Base-by-base conservation (phyloP, 2,888 invertebrate genomes). In the Pteria penguin region DNA sequence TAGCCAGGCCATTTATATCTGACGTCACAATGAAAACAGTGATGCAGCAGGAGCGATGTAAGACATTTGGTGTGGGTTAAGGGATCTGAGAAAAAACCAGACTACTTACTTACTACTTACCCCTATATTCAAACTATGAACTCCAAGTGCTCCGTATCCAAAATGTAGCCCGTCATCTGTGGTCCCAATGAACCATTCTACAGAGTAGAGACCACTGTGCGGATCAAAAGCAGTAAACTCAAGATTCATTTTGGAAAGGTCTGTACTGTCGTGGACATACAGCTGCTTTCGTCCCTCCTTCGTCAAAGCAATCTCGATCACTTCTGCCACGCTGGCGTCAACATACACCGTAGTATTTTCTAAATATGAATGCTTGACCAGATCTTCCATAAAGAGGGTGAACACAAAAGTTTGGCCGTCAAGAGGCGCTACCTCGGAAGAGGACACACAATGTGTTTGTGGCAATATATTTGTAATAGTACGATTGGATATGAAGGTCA, bases 381-480 rank as follows among this genome's bases (percentile, higher is more conserved):
- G 32, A 27, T 67, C 67, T 29, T 52, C 4, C 26, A 45, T 29
- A n/a, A 26, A 24, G 8, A 67, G 4, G 5, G 27, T 11, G 52
- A 55, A 54, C 5, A 27, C 29, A n/a, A 45, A 54, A 1, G 55
- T 54, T 31, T 67, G 36, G 11, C 67, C 67, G 58, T 58, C 58
- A 8, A 45, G 18, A 45, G 18, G 45, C 18, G 45, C 8, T 18
- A 18, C 31, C 1, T 69, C 24, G 80, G 80, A 66, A 83, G 83
- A 32, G 54, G 81, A 31, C 83, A 71, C 2, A 83, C 62, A 36
- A 83, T 80, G 31, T 81, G 27, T 61, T 82, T 71, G 11, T 75
- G 75, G 18, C 78, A 71, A 32, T 14, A 68, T 29, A 24, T 33
- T 55, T 57, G 68, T 29, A 22, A 57, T 31, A 5, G 57, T n/a